Evolutionary conservation across 2,113 vertebrate genomes (phyloP).

Genomic region (Formicarius rufipectus): DNA sequence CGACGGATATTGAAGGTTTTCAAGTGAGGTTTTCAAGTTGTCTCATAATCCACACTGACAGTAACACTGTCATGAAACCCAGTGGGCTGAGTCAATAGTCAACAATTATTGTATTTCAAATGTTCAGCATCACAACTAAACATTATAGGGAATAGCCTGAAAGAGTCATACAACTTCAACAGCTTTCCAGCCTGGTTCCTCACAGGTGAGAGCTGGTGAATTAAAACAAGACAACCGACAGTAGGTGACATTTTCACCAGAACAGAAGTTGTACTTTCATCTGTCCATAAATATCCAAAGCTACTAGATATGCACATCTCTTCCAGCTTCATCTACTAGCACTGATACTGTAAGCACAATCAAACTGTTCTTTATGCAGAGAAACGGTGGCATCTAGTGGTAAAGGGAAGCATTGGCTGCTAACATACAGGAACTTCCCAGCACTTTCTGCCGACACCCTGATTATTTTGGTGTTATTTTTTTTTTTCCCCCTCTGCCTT

Average conservation of each 20-base stretch:
- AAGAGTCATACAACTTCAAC: neutral
- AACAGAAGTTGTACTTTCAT: neutral
- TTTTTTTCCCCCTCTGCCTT: neutral
- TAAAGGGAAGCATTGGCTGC: neutral
- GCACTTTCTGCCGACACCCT: neutral
- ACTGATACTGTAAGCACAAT: rapidly evolving
- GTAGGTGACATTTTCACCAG: neutral
- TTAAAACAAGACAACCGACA: neutral
- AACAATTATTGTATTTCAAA: neutral
- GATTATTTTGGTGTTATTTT: neutral
- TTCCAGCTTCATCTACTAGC: neutral
- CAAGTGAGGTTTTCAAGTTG: neutral
- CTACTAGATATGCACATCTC: neutral
- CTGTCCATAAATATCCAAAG: neutral
- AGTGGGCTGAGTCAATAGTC: neutral
- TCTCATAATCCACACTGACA: neutral
- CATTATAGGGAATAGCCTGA: neutral
- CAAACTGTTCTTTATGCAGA: neutral
- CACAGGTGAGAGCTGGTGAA: neutral
- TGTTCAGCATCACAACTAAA: neutral
- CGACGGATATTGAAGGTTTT: neutral
- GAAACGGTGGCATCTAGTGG: constrained; percentile 74
- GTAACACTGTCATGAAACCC: neutral
- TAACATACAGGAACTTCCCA: neutral
- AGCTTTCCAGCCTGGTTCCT: neutral